These are phyloP conservation scores for Lucilia cuprina DNA, from an alignment of 1,140 invertebrate species.

Conservation along the genomic window DNA sequence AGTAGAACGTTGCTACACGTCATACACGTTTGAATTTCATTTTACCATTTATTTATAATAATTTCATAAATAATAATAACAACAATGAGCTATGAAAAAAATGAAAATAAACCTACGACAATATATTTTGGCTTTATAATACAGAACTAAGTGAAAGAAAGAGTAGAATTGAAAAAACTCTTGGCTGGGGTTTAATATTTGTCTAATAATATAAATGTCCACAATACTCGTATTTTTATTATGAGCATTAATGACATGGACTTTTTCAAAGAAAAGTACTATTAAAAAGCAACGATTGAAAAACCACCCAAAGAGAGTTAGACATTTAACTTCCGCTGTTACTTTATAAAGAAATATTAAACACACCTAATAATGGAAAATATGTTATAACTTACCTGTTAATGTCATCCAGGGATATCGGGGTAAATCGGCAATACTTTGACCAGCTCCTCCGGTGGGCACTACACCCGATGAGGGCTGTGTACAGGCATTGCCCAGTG, in stretches of 20 bases:
- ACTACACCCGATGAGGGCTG: conserved; percentile 68
- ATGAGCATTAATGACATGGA: neutral
- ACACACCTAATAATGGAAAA: neutral
- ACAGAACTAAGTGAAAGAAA: neutral
- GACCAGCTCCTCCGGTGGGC: conserved; percentile 67
- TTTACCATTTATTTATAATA: conserved; percentile 17
- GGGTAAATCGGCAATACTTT: conserved; percentile 82
- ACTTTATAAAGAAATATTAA: no score
- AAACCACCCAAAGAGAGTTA: neutral
- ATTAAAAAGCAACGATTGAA: neutral
- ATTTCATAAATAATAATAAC: conserved; percentile 29
- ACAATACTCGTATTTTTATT: neutral
- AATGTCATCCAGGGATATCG: conserved; percentile 97
- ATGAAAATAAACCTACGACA: conserved; percentile 25
- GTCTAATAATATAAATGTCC: neutral
- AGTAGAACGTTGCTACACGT: neutral
- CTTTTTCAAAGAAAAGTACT: neutral
- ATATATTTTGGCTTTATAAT: conserved; percentile 12
- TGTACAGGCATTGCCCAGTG: conserved; percentile 63
- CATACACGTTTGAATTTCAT: conserved; percentile 7
- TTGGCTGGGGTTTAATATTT: neutral
- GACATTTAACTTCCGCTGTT: neutral
- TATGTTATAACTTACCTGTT: conserved; percentile 74
- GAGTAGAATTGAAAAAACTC: neutral
- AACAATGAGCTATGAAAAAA: neutral